Evolutionary conservation across 2,888 invertebrate species (phyloP).

Genomic region (Mamestra brassicae): DNA sequence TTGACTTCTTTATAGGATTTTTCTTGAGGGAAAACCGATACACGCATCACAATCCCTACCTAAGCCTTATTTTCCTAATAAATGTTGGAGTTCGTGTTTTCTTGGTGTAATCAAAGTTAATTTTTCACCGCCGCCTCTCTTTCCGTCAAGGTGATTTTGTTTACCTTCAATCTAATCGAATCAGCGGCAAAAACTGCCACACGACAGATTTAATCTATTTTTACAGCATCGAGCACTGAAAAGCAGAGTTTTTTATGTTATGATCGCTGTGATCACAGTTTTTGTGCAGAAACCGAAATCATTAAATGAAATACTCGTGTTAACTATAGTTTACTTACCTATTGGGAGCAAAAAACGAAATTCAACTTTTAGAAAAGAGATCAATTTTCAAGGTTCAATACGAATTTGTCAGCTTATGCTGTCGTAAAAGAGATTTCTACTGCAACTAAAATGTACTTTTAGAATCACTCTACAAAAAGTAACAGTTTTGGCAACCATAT

Average conservation of each 20-base stretch:
- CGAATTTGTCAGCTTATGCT: slow-evolving; percentile 4
- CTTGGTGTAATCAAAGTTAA: slow-evolving; percentile 34
- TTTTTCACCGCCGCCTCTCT: slow-evolving; percentile 46
- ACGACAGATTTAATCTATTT: slow-evolving; percentile 60
- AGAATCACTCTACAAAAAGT: slow-evolving; percentile 9
- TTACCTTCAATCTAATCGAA: slow-evolving; percentile 62
- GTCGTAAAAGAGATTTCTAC: slow-evolving; percentile 25
- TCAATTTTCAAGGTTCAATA: slow-evolving; percentile 41
- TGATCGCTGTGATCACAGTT: slow-evolving; percentile 29
- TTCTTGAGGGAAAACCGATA: slow-evolving; percentile 1
- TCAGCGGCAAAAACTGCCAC: slow-evolving; percentile 58
- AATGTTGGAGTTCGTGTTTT: slow-evolving; percentile 23
- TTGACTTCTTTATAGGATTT: slow-evolving; percentile 11
- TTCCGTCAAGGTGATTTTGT: slow-evolving; percentile 55
- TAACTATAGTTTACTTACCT: slow-evolving; percentile 30
- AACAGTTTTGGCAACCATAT: slow-evolving; percentile 3
- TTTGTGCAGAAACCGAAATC: slow-evolving; percentile 38
- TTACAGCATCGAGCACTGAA: slow-evolving; percentile 42
- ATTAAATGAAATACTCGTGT: slow-evolving; percentile 27
- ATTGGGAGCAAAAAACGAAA: slow-evolving; percentile 27
- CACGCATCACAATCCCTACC: background rate
- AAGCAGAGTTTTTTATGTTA: slow-evolving; percentile 26
- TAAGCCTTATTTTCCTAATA: slow-evolving; percentile 8
- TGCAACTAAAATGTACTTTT: slow-evolving; percentile 8
- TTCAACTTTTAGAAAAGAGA: slow-evolving; percentile 42